Base-by-base conservation (phyloP, 92 coral and sea anemone species). In the Metridium senile region DNA sequence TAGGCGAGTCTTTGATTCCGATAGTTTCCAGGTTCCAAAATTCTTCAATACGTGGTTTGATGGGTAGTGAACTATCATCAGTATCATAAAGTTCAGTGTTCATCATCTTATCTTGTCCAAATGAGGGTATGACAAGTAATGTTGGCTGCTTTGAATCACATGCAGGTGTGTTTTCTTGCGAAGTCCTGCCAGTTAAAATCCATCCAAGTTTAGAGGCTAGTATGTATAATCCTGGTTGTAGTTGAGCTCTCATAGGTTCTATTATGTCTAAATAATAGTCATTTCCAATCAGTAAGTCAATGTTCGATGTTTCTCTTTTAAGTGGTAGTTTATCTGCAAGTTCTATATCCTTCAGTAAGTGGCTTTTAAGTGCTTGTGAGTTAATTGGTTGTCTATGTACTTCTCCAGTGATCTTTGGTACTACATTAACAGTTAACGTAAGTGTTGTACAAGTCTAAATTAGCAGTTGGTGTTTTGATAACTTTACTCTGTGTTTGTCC, bases 261-360 rank as follows among this genome's bases (percentile, higher is more conserved):
- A 76, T 27, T 58, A 74, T 11, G 39, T 62, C 80, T 22, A 45
- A 19, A 63, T 74, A 39, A 63, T 74, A 79, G 46, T 71, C 84
- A 71, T 71, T 71, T 53, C 70, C 84, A 25, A 71, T 71, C 45
- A 69, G n/a, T 7, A 80, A 17, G 22, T 72, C 77, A 57, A 80
- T 57, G 43, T 17, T 62, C 39, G 70, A 33, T 26, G 76, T 39
- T 43, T 81, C 74, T 20, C 49, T 63, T 18, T 74, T 51, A 35
- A 32, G 72, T 63, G 85, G 80, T 68, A 81, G 80, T 46, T 77
- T 73, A 61, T 81, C 85, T 33, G 84, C 78, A 58, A 80, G 84
- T 54, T 64, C 62, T 27, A 74, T 53, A 54, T 63, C 68, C 53
- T 74, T 39, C 78, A 74, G 67, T 59, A 74, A 58, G 59, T 74